A percentile compares a stretch with the other conserved stretches of the same genome.
These are phyloP conservation scores for Nematopogon swammerdamellus DNA, from an alignment of 2,888 invertebrate species.

Conservation along the genomic window DNA sequence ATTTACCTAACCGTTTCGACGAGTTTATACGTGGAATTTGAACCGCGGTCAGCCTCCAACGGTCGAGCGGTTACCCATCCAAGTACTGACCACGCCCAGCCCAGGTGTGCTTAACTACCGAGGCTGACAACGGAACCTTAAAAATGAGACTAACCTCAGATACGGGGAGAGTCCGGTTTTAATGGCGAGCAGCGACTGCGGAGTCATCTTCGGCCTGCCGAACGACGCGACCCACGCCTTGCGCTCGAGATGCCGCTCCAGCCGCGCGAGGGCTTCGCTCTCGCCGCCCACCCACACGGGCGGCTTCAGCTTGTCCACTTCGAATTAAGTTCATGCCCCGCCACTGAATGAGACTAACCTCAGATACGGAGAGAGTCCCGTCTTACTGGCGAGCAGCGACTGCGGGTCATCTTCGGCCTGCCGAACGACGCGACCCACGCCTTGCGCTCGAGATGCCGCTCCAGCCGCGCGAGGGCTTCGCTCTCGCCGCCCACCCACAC, in stretches of 20 bases:
- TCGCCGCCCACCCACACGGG: constrained; percentile 81
- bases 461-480: constrained; percentile 69
- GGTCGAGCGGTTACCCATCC: too few species aligned
- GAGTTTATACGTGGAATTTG: too few species aligned
- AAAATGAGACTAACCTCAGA: too few species aligned
- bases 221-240: constrained; percentile 92
- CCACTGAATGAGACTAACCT: constrained; percentile 30
- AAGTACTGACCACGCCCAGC: too few species aligned
- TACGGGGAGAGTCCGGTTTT: constrained; percentile 85
- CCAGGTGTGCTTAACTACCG: too few species aligned
- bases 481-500: constrained; percentile 80
- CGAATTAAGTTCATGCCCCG: too few species aligned
- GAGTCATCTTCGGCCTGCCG: constrained; percentile 85
- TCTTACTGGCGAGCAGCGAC: constrained; percentile 77
- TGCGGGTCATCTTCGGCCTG: constrained; percentile 85
- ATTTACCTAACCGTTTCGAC: too few species aligned
- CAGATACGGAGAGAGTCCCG: constrained; percentile 81
- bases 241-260: constrained; percentile 75
- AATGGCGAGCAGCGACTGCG: constrained; percentile 78
- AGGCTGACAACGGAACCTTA: too few species aligned
- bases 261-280: constrained; percentile 65
- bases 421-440: constrained; percentile 91
- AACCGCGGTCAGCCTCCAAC: too few species aligned
- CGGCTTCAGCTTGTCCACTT: constrained; percentile 66
- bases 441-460: constrained; percentile 76